Evolutionary conservation across 2,888 invertebrate species (phyloP).

Genomic region (Acheta domesticus): DNA sequence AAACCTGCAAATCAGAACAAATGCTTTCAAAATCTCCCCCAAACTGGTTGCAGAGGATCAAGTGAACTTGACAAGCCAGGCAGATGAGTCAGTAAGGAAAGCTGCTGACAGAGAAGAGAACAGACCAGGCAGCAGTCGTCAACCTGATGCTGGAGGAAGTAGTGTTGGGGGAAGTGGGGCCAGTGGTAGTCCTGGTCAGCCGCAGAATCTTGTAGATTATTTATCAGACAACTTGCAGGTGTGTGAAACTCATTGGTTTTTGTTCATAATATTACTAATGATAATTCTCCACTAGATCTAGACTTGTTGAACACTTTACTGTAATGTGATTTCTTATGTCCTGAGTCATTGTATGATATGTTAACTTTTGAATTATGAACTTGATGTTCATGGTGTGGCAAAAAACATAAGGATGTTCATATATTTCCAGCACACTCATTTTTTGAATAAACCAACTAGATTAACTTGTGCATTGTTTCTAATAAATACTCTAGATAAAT

Average conservation of each 20-base stretch:
- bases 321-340: constrained; percentile 5
- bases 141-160: not conserved
- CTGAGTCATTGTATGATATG: not conserved
- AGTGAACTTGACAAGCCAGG: not conserved
- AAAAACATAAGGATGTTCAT: too few relatives aligned
- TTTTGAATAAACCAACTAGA: too few relatives aligned
- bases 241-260: constrained; percentile 27
- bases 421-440: too few relatives aligned
- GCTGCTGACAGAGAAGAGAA: constrained; percentile 19
- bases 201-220: constrained; percentile 56
- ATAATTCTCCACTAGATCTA: not conserved
- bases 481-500: too few relatives aligned
- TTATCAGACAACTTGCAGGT: constrained; percentile 59
- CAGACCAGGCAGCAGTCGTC: not conserved
- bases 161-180: not conserved
- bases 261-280: not conserved
- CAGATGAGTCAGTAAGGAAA: not conserved
- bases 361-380: too few relatives aligned
- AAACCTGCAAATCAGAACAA: not conserved
- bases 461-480: too few relatives aligned
- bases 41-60: not conserved
- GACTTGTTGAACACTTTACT: not conserved
- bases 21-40: not conserved
- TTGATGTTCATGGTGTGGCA: too few relatives aligned
- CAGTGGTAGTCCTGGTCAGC: constrained; percentile 38